These are phyloP conservation scores for Ctenoplectra terminalis DNA, from an alignment of 1,140 invertebrate species.

Conservation along the genomic window DNA sequence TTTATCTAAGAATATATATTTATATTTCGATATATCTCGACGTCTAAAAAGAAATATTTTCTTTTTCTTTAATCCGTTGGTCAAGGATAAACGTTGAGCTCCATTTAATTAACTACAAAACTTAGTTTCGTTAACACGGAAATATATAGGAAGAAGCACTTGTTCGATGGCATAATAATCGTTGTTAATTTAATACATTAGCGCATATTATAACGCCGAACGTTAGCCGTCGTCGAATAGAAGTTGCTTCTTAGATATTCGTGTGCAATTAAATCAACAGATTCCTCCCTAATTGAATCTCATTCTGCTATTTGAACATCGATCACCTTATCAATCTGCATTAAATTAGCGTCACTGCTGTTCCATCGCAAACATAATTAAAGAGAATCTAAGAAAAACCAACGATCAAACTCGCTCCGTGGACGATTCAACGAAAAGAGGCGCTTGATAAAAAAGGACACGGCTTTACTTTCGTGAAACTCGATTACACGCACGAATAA, in stretches of 20 bases:
- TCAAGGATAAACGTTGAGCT: not conserved
- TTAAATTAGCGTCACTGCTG: slow-evolving; percentile 39
- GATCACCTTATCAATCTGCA: slow-evolving; percentile 45
- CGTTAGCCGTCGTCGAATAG: not conserved
- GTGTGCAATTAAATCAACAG: slow-evolving; percentile 24
- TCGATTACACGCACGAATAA: too few species aligned
- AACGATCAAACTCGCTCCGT: not conserved
- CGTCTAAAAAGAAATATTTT: too few species aligned
- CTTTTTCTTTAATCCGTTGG: not conserved
- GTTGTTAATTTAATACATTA: not conserved
- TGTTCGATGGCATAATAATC: not conserved
- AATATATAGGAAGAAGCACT: not conserved
- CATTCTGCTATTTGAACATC: slow-evolving; percentile 18
- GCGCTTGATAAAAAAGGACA: not conserved
- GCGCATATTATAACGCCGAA: not conserved
- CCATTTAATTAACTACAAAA: not conserved
- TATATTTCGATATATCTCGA: too few species aligned
- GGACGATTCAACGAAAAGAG: not conserved
- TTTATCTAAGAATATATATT: too few species aligned
- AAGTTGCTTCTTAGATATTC: slow-evolving; percentile 12
- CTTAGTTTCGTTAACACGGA: not conserved
- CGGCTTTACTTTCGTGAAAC: not conserved
- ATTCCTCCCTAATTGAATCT: slow-evolving; percentile 40
- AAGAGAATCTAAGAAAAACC: not conserved
- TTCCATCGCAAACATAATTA: slow-evolving; percentile 21